Evolutionary conservation across 2,888 invertebrate species (phyloP), one percentile per base, ranked within the genome.

Genomic region (Leptothorax acervorum): DNA sequence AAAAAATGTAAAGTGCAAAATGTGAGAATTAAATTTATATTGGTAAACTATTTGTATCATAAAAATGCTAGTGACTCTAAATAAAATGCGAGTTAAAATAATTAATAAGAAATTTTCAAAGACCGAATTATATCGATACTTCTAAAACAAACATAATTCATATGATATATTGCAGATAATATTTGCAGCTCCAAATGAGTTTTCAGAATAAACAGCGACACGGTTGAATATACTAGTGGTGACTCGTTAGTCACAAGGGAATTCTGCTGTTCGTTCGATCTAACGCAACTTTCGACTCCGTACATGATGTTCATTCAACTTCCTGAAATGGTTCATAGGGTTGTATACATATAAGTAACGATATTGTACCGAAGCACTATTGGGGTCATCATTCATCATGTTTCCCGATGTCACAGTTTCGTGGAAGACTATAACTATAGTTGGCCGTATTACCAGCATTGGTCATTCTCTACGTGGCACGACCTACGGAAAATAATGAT

Each of bases 221-320:
- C 28, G 2, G 62, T 55, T 55, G 28, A 31, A 42, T 55, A 42
- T 55, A 55, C 35, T 79, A 39, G 73, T 78, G 68, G 45, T n/a
- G 12, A 45, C 55, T 66, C 45, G 55, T 66, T 79, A 79, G 28
- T 57, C 71, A 45, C 79, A 18, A 23, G 48, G 60, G 35, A 81
- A 73, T 48, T 71, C 12, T 15, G 71, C 73, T 73, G 51, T 55
- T 35, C 48, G 12, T 79, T 60, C 28, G 15, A 48, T 60, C 23
- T 31, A 57, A 42, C 71, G 62, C 39, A 89, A 85, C 84, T 86
- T 84, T 82, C 62, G 55, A 53, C 60, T 35, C 68, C 42, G 76
- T 45, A 76, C 31, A 35, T 73, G 12, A 23, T 68, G 35, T 45
- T 62, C 74, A n/a, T 42, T 53, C 68, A 83, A 89, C 76, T 89